Percentiles rank a stretch among this genome's conserved stretches.
Evolutionary conservation across 2,113 vertebrate species (phyloP).

Genomic region (Etheostoma cragini): DNA sequence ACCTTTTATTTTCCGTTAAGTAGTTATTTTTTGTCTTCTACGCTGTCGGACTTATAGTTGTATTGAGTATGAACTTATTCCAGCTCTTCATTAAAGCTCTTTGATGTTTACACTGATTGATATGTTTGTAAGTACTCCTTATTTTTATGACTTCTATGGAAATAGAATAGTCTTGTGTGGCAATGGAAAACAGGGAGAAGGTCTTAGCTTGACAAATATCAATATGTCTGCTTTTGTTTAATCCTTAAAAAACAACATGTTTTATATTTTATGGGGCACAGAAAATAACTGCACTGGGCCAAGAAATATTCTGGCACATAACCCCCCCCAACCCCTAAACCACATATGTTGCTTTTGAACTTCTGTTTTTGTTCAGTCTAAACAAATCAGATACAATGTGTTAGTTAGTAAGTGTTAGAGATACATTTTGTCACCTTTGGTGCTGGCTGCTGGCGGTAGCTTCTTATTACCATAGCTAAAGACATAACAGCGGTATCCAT

Average conservation of each 20-base stretch:
- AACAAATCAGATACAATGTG: background rate
- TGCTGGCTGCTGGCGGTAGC: background rate
- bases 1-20: background rate
- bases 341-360: background rate
- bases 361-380: background rate
- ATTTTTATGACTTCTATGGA: background rate
- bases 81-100: background rate
- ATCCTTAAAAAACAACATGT: background rate
- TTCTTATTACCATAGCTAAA: background rate
- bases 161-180: background rate
- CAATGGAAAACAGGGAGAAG: background rate
- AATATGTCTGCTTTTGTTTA: background rate
- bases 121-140: background rate
- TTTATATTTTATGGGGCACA: background rate
- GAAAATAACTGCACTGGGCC: background rate
- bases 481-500: background rate
- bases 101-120: background rate
- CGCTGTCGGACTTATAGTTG: background rate
- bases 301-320: constrained; percentile 1
- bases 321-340: background rate
- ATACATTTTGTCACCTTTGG: background rate
- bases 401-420: background rate
- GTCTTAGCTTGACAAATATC: background rate
- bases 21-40: background rate
- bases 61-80: background rate